phyloP scores from a whole-genome alignment of 2,888 invertebrate genomes.

The Leucoptera coffeella region DNA sequence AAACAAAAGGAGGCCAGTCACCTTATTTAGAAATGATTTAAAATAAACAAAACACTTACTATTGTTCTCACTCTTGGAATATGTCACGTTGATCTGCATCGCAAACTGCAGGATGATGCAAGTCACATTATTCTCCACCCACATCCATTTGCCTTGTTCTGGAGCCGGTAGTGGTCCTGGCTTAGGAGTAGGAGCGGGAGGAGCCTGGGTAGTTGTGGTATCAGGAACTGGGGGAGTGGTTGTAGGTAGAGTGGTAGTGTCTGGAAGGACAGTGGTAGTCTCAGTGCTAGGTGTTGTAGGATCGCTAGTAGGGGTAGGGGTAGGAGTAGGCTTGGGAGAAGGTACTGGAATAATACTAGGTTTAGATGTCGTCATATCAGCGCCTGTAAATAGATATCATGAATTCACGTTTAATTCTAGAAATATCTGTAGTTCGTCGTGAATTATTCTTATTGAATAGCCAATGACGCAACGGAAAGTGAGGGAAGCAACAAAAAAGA shows the following conservation, averaged over 20 bases:
- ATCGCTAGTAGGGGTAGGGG: conserved; percentile 22
- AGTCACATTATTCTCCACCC: conserved; percentile 32
- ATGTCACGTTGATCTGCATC: conserved; percentile 57
- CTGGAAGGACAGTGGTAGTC: conserved; percentile 23
- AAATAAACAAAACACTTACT: conserved; percentile 2
- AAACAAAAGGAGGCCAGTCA: too few relatives aligned
- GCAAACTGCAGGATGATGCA: conserved; percentile 65
- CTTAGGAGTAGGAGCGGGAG: conserved; percentile 14
- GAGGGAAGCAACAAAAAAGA: too few relatives aligned
- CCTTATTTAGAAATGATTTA: too few relatives aligned
- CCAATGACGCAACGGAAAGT: too few relatives aligned
- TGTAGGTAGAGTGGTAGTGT: conserved; percentile 14
- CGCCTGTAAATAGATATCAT: too few relatives aligned
- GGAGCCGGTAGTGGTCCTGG: conserved; percentile 19
- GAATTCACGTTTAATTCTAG: too few relatives aligned
- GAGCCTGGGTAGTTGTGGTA: conserved; percentile 11
- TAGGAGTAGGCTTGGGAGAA: conserved; percentile 19
- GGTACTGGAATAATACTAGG: too few relatives aligned
- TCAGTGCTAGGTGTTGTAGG: conserved; percentile 33
- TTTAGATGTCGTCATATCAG: too few relatives aligned
- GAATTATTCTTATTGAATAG: too few relatives aligned
- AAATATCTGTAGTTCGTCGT: too few relatives aligned
- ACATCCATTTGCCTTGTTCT: conserved; percentile 22
- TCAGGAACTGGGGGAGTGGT: conserved; percentile 13
- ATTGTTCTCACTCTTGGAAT: conserved; percentile 15